Percentiles rank a stretch among this genome's conserved stretches.
These are phyloP conservation scores for Ceratotherium simum DNA, from an alignment of 2,113 vertebrate species.

Conservation along the genomic window DNA sequence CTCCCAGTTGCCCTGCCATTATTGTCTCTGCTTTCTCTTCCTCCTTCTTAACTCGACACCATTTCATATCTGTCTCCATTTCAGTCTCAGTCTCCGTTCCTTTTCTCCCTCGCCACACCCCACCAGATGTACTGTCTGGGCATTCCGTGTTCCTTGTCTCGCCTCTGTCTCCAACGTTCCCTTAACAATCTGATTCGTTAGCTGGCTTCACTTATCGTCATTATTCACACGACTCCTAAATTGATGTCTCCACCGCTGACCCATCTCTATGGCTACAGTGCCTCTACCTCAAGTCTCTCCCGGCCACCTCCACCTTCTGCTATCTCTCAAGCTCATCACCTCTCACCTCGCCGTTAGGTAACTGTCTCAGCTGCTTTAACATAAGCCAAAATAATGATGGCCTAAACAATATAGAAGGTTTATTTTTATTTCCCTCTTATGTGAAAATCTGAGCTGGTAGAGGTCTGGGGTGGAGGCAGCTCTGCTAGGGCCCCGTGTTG, in stretches of 20 bases:
- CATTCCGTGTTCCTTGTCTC: background rate
- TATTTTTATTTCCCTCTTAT: background rate
- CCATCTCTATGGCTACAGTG: background rate
- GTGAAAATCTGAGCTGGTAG: background rate
- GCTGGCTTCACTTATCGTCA: background rate
- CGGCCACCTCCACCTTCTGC: background rate
- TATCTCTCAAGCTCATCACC: background rate
- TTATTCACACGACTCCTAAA: background rate
- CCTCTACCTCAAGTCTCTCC: background rate
- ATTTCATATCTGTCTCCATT: background rate
- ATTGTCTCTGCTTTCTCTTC: background rate
- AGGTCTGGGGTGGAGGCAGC: background rate
- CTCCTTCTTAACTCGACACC: background rate
- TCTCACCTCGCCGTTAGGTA: background rate
- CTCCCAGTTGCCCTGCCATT: no score
- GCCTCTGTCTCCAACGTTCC: background rate
- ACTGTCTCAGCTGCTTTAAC: background rate
- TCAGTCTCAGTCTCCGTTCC: background rate
- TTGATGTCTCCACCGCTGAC: rapidly evolving
- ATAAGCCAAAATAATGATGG: background rate
- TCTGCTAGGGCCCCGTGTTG: background rate
- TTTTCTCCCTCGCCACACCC: background rate
- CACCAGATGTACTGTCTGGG: rapidly evolving
- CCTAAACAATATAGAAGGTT: background rate
- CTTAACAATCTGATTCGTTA: background rate